Evolutionary conservation across 2,113 vertebrate genomes (phyloP).

Genomic region (Syngnathus scovelli): DNA sequence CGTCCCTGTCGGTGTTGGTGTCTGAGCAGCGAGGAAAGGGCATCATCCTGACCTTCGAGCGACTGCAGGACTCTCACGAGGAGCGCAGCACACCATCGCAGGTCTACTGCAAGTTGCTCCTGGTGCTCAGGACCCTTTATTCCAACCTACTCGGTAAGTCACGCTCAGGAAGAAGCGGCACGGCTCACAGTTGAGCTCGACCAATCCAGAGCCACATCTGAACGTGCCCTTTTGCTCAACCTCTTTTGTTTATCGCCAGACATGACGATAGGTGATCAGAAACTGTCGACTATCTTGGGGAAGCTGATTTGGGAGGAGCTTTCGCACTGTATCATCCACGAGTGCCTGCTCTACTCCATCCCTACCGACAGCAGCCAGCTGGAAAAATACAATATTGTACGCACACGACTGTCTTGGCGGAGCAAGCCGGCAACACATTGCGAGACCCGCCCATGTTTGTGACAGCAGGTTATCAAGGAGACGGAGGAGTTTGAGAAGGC

Average conservation of each 20-base stretch:
- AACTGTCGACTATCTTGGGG: constrained; percentile 77
- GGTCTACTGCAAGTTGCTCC: constrained; percentile 80
- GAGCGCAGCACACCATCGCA: constrained; percentile 76
- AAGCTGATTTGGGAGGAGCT: constrained; percentile 87
- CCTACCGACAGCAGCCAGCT: constrained; percentile 87
- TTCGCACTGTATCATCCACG: constrained; percentile 84
- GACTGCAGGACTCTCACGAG: constrained; percentile 43
- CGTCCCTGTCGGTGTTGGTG: constrained; percentile 68
- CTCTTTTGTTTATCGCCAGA: constrained; percentile 58
- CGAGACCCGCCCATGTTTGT: background rate
- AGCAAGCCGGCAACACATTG: background rate
- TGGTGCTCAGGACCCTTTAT: constrained; percentile 80
- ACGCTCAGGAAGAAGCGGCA: background rate
- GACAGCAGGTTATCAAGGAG: constrained; percentile 88
- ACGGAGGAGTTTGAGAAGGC: constrained; percentile 87
- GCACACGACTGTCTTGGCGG: constrained; percentile 3
- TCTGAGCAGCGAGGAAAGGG: constrained; percentile 67
- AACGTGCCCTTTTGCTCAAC: background rate
- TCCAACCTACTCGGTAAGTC: constrained; percentile 76
- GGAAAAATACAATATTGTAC: constrained; percentile 83
- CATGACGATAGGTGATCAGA: constrained; percentile 65
- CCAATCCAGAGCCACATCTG: background rate
- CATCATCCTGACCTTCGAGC: constrained; percentile 69
- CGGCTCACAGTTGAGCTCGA: background rate
- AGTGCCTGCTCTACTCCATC: constrained; percentile 89